These are phyloP conservation scores for Cottoperca gobio DNA, from an alignment of 2,797 vertebrate species.

Conservation along the genomic window DNA sequence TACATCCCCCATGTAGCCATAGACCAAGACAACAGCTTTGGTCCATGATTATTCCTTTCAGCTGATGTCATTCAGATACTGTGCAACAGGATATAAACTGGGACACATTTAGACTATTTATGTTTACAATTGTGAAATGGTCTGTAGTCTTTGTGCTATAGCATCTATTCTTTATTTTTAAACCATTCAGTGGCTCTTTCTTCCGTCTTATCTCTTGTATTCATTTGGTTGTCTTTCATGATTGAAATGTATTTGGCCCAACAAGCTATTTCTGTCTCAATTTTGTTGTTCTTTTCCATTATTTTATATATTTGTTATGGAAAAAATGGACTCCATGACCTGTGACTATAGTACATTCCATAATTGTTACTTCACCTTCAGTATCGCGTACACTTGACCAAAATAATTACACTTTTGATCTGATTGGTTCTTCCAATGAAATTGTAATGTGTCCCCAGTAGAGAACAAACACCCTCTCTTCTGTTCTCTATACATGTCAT, in stretches of 20 bases:
- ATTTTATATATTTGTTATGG: constrained; percentile 5
- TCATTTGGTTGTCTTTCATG: constrained; percentile 56
- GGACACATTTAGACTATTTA: too few species aligned
- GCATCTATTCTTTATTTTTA: background rate
- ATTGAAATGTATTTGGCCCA: constrained; percentile 41
- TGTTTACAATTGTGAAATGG: too few species aligned
- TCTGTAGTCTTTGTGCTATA: constrained; percentile 1
- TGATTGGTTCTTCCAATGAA: constrained; percentile 19
- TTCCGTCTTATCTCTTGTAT: constrained; percentile 44
- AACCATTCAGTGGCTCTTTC: constrained; percentile 3
- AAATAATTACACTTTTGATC: background rate
- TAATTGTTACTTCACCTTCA: constrained; percentile 21
- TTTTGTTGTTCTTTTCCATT: constrained; percentile 1
- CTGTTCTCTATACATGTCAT: constrained; percentile 3
- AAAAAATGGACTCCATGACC: constrained; percentile 5
- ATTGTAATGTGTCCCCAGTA: constrained; percentile 12
- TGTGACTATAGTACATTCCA: constrained; percentile 44
- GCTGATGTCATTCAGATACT: too few species aligned
- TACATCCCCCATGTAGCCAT: background rate
- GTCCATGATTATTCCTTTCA: too few species aligned
- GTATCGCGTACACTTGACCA: constrained; percentile 15
- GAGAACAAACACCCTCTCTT: constrained; percentile 21
- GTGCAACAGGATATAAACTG: too few species aligned
- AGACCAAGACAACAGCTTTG: too few species aligned
- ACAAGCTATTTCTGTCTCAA: constrained; percentile 8